Evolutionary conservation across 2,888 invertebrate species (phyloP).

Genomic region (Malthinus seriepunctatus): DNA sequence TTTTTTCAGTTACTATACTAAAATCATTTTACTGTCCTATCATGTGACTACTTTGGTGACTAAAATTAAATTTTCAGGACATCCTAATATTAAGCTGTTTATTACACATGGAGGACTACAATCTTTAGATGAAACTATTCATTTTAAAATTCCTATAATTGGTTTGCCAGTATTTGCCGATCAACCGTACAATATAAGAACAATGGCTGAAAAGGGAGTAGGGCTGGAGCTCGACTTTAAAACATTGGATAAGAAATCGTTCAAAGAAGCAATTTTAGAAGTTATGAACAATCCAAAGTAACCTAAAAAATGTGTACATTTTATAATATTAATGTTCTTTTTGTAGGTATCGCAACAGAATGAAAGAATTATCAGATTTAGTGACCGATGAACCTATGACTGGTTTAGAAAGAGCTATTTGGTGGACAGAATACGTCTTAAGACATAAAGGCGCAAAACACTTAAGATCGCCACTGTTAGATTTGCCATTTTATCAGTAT

Average conservation of each 20-base stretch:
- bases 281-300: slow-evolving; percentile 28
- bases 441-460: slow-evolving; percentile 38
- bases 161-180: slow-evolving; percentile 41
- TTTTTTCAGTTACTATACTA: no score
- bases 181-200: slow-evolving; percentile 35
- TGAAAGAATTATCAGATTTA: slow-evolving; percentile 24
- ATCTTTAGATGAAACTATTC: slow-evolving; percentile 41
- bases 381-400: slow-evolving; percentile 39
- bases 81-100: slow-evolving; percentile 14
- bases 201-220: background rate
- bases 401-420: slow-evolving; percentile 38
- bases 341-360: slow-evolving; percentile 38
- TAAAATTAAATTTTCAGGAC: no score
- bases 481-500: slow-evolving; percentile 34
- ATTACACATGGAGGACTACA: slow-evolving; percentile 29
- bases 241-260: slow-evolving; percentile 38
- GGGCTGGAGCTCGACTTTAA: slow-evolving; percentile 48
- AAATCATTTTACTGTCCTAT: no score
- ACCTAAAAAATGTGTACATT: background rate
- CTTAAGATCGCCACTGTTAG: slow-evolving; percentile 28
- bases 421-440: slow-evolving; percentile 43
- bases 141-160: slow-evolving; percentile 38
- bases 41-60: no score
- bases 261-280: slow-evolving; percentile 41
- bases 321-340: background rate